Conservation (phyloP, 92 coral and sea anemone genomes). For the Phymanthus crucifer region DNA sequence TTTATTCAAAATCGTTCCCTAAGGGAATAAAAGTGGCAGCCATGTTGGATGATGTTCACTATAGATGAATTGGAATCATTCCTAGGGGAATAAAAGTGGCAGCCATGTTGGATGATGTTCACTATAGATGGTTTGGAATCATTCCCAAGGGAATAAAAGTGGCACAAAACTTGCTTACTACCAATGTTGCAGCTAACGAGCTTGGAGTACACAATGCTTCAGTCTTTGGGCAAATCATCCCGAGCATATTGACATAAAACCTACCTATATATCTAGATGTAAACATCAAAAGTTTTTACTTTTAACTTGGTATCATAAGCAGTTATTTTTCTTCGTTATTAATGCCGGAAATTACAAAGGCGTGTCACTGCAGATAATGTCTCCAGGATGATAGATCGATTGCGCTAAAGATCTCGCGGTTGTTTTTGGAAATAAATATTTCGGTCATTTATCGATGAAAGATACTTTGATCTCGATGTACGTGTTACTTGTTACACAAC, state of each 20-base stretch:
- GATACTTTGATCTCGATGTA: background rate
- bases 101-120: background rate
- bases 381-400: constrained; percentile 15
- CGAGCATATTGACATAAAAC: too few relatives aligned
- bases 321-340: too few relatives aligned
- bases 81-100: background rate
- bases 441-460: background rate
- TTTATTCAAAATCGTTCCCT: too few relatives aligned
- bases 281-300: too few relatives aligned
- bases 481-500: too few relatives aligned
- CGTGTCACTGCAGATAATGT: constrained; percentile 20
- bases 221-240: too few relatives aligned
- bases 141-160: too few relatives aligned
- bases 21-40: background rate
- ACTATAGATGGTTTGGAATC: background rate
- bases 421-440: constrained; percentile 2
- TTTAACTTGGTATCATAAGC: too few relatives aligned
- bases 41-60: background rate
- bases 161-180: too few relatives aligned
- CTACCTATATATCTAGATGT: too few relatives aligned
- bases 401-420: background rate
- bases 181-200: too few relatives aligned
- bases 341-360: constrained; percentile 17
- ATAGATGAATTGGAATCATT: background rate
- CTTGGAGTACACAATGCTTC: too few relatives aligned